These are phyloP conservation scores for Sarcophaga subvicina DNA, from an alignment of 2,888 invertebrate genomes.

Conservation along the genomic window DNA sequence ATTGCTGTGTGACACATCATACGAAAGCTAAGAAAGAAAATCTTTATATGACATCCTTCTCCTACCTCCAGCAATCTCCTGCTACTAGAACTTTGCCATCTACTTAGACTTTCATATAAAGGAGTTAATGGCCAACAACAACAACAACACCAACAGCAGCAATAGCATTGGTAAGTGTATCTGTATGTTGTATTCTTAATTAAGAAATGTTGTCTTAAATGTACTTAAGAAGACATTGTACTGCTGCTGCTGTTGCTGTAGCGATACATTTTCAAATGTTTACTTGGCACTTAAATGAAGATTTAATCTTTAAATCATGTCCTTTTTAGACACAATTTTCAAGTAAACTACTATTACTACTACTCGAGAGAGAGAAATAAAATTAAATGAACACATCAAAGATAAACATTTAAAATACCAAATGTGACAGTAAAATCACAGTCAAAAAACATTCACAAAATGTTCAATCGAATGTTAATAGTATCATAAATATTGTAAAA, in stretches of 20 bases:
- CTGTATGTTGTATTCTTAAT: background rate
- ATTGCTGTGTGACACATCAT: conserved; percentile 33
- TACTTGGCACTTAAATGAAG: background rate
- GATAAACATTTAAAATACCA: background rate
- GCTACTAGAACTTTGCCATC: no score
- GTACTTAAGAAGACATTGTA: background rate
- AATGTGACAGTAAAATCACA: background rate
- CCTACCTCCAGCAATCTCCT: no score
- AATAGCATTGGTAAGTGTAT: no score
- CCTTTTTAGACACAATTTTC: background rate
- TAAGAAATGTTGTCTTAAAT: background rate
- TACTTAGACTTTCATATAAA: no score
- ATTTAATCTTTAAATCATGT: background rate
- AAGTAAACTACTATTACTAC: background rate
- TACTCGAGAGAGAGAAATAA: background rate
- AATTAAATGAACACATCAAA: background rate
- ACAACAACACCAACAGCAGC: no score
- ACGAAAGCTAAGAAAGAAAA: background rate
- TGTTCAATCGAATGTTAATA: no score
- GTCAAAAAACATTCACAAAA: no score
- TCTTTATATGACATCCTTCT: no score
- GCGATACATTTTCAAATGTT: background rate
- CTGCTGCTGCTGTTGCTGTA: background rate
- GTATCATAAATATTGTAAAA: no score
- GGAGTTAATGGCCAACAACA: no score